Conservation (phyloP, 1,140 invertebrate species). For the Xylocopa sonorina region DNA sequence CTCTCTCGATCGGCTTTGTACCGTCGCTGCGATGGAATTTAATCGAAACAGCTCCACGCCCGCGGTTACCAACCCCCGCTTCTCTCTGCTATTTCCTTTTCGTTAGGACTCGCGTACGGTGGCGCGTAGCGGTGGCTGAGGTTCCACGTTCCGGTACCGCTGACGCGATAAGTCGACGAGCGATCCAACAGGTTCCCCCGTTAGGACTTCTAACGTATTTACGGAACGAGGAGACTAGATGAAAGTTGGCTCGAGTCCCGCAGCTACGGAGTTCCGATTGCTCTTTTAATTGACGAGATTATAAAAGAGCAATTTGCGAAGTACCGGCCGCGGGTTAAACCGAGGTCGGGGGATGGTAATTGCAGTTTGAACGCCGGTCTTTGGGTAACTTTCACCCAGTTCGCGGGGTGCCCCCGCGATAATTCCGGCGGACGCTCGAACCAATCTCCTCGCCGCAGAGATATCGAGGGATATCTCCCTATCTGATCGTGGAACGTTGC, state of each 20-base stretch:
- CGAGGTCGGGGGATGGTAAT: no score
- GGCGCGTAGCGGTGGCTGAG: background rate
- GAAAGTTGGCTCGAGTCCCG: slow-evolving; percentile 56
- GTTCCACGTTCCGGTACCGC: background rate
- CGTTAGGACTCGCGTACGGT: background rate
- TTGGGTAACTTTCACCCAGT: slow-evolving; percentile 58
- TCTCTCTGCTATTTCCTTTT: background rate
- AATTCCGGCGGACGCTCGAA: slow-evolving; percentile 20
- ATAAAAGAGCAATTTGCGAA: slow-evolving; percentile 58
- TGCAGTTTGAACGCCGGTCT: slow-evolving; percentile 57
- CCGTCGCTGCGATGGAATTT: background rate
- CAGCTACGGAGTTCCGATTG: slow-evolving; percentile 55
- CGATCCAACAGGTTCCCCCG: slow-evolving; percentile 56
- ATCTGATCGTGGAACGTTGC: background rate
- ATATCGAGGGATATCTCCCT: background rate
- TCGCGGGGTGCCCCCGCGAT: slow-evolving; percentile 41
- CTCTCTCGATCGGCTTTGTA: background rate
- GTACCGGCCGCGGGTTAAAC: background rate
- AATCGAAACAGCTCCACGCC: background rate
- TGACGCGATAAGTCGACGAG: background rate
- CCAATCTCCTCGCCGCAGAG: no score
- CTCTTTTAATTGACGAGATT: slow-evolving; percentile 63
- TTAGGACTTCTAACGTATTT: slow-evolving; percentile 52
- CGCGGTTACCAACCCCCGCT: background rate
- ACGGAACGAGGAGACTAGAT: slow-evolving; percentile 37